Percentiles rank a stretch among this genome's conserved stretches.
Evolutionary conservation across 1,140 invertebrate genomes (phyloP).

Genomic region (Trichoplusia ni): DNA sequence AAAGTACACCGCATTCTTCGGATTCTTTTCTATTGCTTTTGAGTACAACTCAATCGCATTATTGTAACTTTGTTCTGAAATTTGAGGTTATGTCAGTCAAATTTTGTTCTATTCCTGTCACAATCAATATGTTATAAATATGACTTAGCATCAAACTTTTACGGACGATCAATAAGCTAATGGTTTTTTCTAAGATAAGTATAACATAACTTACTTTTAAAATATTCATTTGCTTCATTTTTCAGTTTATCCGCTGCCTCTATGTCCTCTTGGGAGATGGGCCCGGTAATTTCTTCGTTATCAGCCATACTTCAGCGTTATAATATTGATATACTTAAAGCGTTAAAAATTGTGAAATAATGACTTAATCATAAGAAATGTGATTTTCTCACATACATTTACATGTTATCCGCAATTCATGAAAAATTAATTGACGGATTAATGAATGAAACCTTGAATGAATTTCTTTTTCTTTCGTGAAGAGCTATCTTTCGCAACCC

Average conservation of each 20-base stretch:
- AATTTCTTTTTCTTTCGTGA: too few species aligned
- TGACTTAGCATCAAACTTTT: background rate
- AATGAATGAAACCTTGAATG: conserved; percentile 54
- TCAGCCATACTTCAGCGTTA: conserved; percentile 56
- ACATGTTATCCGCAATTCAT: conserved; percentile 62
- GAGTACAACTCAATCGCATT: conserved; percentile 95
- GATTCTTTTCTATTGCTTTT: conserved; percentile 94
- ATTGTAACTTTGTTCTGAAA: conserved; percentile 93
- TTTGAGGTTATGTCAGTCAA: conserved; percentile 65
- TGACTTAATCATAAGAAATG: conserved; percentile 58
- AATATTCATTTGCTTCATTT: conserved; percentile 77
- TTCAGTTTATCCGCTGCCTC: conserved; percentile 72
- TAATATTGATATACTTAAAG: conserved; percentile 52
- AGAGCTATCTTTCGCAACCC: too few species aligned
- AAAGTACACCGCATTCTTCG: conserved; percentile 92
- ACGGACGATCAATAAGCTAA: background rate
- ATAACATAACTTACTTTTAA: conserved; percentile 73
- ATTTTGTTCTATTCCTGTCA: conserved; percentile 38
- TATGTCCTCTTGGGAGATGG: conserved; percentile 66
- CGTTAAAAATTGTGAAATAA: conserved; percentile 42
- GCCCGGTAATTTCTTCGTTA: conserved; percentile 63
- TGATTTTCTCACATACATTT: conserved; percentile 58
- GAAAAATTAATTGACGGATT: conserved; percentile 62
- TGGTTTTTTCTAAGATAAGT: background rate
- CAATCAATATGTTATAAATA: conserved; percentile 35